Conservation (phyloP, 2,113 vertebrate species). For the Ellobius talpinus region DNA sequence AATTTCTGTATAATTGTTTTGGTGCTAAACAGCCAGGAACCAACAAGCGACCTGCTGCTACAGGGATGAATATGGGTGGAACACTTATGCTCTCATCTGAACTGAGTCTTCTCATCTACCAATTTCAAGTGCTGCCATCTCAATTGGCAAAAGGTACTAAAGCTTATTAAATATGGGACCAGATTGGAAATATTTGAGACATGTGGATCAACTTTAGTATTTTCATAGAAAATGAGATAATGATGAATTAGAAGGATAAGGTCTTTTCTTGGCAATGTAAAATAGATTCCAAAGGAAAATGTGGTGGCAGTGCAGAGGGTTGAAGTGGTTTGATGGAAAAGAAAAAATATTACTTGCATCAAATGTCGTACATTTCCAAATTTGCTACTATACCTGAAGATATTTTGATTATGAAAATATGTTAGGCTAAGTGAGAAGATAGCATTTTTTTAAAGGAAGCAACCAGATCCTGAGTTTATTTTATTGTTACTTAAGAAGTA, state of each 20-base stretch:
- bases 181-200: neutral
- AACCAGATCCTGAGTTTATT: neutral
- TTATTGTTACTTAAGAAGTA: neutral
- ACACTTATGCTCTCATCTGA: neutral
- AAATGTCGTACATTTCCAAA: neutral
- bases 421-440: neutral
- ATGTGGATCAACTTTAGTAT: neutral
- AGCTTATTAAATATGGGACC: neutral
- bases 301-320: no score
- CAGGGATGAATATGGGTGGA: no score
- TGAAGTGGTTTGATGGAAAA: fast-evolving
- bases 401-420: neutral
- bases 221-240: neutral
- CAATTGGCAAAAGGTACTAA: neutral
- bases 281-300: neutral
- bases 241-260: neutral
- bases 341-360: neutral
- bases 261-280: neutral
- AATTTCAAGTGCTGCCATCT: neutral
- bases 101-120: neutral
- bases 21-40: no score
- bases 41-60: no score
- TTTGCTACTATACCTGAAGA: neutral
- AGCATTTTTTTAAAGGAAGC: neutral
- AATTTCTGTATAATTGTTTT: no score